A percentile compares a stretch with the other conserved stretches of the same genome.
Conservation (phyloP, 2,888 invertebrate species). For the Timema podura region DNA sequence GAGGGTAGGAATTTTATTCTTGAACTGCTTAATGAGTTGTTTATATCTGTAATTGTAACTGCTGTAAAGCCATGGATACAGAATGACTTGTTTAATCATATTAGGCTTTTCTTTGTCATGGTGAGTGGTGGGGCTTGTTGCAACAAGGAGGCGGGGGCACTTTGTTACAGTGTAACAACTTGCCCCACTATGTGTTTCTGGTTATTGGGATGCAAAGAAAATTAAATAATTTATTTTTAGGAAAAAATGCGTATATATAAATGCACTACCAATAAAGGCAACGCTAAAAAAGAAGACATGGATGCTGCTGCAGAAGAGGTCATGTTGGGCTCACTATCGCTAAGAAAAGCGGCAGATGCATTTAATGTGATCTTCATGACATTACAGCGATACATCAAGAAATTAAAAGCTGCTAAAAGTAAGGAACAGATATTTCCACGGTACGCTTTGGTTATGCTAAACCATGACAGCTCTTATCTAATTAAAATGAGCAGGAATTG, state of each 20-base stretch:
- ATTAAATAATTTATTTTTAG: neutral
- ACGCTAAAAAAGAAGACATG: too few species aligned
- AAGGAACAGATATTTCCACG: neutral
- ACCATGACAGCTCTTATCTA: conserved; percentile 3
- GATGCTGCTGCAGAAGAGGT: neutral
- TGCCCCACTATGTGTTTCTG: neutral
- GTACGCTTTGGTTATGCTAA: too few species aligned
- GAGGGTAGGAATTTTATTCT: too few species aligned
- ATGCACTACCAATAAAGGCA: conserved; percentile 6
- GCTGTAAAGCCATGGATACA: too few species aligned
- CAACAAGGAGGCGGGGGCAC: neutral
- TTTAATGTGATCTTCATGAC: too few species aligned
- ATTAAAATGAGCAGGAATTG: neutral
- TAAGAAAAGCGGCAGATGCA: conserved; percentile 3
- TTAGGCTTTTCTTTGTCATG: neutral
- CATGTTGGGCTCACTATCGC: neutral
- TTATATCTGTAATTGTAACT: too few species aligned
- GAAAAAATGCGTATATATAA: neutral
- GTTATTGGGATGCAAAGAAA: too few species aligned
- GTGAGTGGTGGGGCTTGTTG: neutral
- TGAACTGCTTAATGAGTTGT: too few species aligned
- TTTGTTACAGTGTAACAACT: conserved; percentile 13
- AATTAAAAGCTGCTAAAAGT: too few species aligned
- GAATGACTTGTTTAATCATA: too few species aligned
- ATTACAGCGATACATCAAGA: too few species aligned